These are phyloP conservation scores for Nephotettix cincticeps DNA, from an alignment of 1,140 invertebrate species.

Conservation along the genomic window DNA sequence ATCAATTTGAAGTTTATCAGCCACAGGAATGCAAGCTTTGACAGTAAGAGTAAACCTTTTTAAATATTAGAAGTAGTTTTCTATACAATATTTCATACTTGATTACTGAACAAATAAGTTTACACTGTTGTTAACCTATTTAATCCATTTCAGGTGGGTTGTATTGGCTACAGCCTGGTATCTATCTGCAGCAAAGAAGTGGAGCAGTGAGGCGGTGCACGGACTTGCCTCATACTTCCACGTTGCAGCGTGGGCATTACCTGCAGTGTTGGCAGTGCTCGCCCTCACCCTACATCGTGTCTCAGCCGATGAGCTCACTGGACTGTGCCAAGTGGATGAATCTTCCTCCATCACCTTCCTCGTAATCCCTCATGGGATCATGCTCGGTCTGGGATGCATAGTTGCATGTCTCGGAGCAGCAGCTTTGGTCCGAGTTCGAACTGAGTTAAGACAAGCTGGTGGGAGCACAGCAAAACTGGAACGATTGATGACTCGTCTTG, in stretches of 20 bases:
- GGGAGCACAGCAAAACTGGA: conserved; percentile 80
- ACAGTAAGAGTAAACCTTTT: too few species aligned
- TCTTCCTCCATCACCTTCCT: conserved; percentile 64
- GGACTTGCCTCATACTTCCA: conserved; percentile 72
- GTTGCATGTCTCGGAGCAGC: conserved; percentile 60
- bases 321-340: conserved; percentile 50
- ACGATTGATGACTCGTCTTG: conserved; percentile 80
- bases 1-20: too few species aligned
- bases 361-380: conserved; percentile 61
- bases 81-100: too few species aligned
- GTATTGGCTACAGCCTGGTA: conserved; percentile 83
- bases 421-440: conserved; percentile 60
- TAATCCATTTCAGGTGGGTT: conserved; percentile 58
- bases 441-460: conserved; percentile 54
- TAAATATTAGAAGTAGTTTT: too few species aligned
- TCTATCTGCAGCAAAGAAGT: conserved; percentile 80
- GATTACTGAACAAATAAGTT: too few species aligned
- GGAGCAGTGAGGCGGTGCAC: conserved; percentile 86
- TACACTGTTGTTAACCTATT: too few species aligned
- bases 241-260: conserved; percentile 82
- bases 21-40: too few species aligned
- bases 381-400: conserved; percentile 58
- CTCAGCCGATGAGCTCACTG: conserved; percentile 82
- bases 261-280: conserved; percentile 81
- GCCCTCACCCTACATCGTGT: conserved; percentile 83